A percentile compares a stretch with the other conserved stretches of the same genome.
Evolutionary conservation across 2,888 invertebrate species (phyloP).

Genomic region (Mythimna lalbum): DNA sequence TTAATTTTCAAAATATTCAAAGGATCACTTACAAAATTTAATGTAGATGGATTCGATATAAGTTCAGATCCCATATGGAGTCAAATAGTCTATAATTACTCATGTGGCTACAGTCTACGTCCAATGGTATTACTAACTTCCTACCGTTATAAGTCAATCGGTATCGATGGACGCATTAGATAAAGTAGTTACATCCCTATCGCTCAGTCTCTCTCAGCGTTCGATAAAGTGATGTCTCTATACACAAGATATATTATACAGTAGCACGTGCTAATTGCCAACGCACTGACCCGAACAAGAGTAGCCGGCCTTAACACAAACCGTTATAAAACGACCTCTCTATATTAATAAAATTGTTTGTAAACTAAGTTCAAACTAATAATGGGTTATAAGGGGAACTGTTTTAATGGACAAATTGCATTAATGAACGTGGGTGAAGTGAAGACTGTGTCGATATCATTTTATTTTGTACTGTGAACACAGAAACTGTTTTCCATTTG

Average conservation of each 20-base stretch:
- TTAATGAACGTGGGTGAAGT: neutral
- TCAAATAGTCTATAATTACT: neutral
- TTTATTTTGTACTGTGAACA: neutral
- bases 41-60: neutral
- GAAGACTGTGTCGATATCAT: neutral
- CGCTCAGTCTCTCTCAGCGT: constrained; percentile 4
- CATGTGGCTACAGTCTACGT: neutral
- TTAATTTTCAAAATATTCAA: no score
- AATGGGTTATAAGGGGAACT: constrained; percentile 42
- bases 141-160: constrained; percentile 1
- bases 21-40: neutral
- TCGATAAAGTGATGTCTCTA: constrained; percentile 41
- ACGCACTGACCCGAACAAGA: constrained; percentile 44
- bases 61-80: neutral
- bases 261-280: constrained; percentile 50
- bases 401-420: constrained; percentile 21
- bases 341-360: constrained; percentile 40
- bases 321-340: constrained; percentile 37
- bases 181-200: constrained; percentile 17
- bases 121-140: neutral
- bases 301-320: constrained; percentile 12
- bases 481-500: neutral
- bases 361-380: constrained; percentile 41
- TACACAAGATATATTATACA: constrained; percentile 31
- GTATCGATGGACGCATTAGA: constrained; percentile 4